Conservation (phyloP, 2,797 vertebrate species). For the Petrocephalus schoutedeni region DNA sequence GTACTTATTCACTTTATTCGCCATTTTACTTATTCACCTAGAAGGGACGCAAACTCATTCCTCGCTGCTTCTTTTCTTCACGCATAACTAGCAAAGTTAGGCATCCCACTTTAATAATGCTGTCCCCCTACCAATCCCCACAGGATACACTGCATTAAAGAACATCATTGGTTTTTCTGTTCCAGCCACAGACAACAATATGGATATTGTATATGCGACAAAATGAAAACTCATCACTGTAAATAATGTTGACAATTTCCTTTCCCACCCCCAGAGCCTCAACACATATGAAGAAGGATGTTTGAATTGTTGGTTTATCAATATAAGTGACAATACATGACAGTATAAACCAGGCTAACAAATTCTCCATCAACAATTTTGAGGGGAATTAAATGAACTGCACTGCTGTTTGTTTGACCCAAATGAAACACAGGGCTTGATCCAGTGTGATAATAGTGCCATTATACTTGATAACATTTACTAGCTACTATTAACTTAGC, state of each 20-base stretch:
- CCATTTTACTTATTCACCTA: no score
- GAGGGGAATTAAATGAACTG: not conserved
- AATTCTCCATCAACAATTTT: not conserved
- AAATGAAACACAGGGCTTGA: not conserved
- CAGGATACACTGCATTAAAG: no score
- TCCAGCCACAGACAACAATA: no score
- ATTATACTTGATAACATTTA: not conserved
- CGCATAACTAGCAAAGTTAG: no score
- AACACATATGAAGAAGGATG: not conserved
- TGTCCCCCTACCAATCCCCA: no score
- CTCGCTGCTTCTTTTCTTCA: no score
- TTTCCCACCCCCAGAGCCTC: not conserved
- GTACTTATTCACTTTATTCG: no score
- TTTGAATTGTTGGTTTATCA: not conserved
- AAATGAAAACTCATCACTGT: no score
- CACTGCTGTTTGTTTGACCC: not conserved
- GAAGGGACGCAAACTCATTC: no score
- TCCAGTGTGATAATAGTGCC: not conserved
- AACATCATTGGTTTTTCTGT: no score
- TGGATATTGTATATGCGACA: no score
- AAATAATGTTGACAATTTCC: not conserved
- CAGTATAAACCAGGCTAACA: not conserved
- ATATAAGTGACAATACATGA: not conserved
- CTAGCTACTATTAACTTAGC: not conserved
- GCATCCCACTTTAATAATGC: no score